A percentile compares a stretch with the other conserved stretches of the same genome.
phyloP scores from a whole-genome alignment of 2,113 vertebrate genomes.

The Argyrosomus japonicus region DNA sequence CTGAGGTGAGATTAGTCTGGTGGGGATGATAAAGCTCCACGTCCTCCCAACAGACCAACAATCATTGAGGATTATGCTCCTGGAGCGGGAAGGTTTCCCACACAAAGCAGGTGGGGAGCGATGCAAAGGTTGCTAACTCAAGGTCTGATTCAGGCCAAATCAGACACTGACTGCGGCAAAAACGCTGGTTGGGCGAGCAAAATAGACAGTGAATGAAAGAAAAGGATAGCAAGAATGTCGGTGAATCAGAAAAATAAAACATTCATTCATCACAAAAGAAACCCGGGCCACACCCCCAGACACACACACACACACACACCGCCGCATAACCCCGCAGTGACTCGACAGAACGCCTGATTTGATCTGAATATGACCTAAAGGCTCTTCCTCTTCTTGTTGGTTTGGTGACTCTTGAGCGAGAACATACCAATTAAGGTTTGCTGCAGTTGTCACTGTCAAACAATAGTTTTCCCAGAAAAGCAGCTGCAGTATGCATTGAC shows the following conservation, averaged over 20 bases:
- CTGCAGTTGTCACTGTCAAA: conserved; percentile 1
- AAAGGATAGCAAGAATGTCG: no score
- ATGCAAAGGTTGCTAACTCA: conserved; percentile 32
- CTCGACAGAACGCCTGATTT: no score
- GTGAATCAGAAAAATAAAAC: no score
- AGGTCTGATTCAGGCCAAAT: background rate
- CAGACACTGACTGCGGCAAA: no score
- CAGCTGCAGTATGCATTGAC: conserved; percentile 20
- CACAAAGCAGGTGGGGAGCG: conserved; percentile 58
- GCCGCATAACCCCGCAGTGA: no score
- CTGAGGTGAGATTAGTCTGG: conserved; percentile 74
- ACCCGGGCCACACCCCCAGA: no score
- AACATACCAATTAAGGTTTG: conserved; percentile 29
- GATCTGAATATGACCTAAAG: no score
- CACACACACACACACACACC: no score
- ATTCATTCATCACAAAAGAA: no score
- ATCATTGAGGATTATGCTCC: conserved; percentile 58
- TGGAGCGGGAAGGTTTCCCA: conserved; percentile 29
- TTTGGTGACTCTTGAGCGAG: conserved; percentile 32
- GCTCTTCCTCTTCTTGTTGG: background rate
- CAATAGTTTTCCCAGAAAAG: conserved; percentile 27
- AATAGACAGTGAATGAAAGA: no score
- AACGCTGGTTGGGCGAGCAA: no score
- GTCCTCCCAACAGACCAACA: conserved; percentile 61
- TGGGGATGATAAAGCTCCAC: conserved; percentile 66